These are phyloP conservation scores for Ophioderma brevispina DNA, from an alignment of 35 echinoderm and acorn worm genomes.

Conservation along the genomic window DNA sequence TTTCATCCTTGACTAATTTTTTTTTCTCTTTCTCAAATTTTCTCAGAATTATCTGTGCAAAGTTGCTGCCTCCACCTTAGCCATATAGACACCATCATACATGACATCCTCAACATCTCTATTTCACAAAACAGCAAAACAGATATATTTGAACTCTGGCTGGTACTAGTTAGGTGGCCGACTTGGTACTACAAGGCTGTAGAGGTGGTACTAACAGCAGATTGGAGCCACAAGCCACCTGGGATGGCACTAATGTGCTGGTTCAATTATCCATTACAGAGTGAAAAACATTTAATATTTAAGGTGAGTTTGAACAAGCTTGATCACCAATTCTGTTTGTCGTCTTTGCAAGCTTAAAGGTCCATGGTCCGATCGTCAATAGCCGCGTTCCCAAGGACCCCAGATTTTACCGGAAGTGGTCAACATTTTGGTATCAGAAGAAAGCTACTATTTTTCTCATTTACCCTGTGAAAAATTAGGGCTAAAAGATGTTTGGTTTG, in stretches of 20 bases:
- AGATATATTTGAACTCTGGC: constrained; percentile 19
- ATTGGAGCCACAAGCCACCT: not conserved
- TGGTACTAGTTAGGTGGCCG: constrained; percentile 40
- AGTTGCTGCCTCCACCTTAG: constrained; percentile 22
- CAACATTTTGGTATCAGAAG: no score
- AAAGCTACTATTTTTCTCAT: no score
- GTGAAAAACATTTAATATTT: not conserved
- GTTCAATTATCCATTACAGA: constrained; percentile 44
- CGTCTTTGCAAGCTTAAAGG: no score
- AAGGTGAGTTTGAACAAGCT: constrained; percentile 32
- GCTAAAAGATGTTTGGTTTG: no score
- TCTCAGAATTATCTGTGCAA: not conserved
- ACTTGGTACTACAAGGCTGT: constrained; percentile 44
- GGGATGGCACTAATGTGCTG: constrained; percentile 30
- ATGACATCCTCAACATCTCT: not conserved
- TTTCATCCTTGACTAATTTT: not conserved
- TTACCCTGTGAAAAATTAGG: no score
- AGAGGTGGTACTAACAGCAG: not conserved
- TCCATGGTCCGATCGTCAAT: no score
- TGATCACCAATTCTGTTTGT: no score
- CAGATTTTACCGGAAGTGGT: no score
- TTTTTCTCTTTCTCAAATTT: not conserved
- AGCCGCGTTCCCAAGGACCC: no score
- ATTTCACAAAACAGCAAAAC: not conserved
- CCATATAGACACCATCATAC: constrained; percentile 22